These are phyloP conservation scores for Percina caprodes DNA, from an alignment of 2,113 vertebrate species.

Conservation along the genomic window DNA sequence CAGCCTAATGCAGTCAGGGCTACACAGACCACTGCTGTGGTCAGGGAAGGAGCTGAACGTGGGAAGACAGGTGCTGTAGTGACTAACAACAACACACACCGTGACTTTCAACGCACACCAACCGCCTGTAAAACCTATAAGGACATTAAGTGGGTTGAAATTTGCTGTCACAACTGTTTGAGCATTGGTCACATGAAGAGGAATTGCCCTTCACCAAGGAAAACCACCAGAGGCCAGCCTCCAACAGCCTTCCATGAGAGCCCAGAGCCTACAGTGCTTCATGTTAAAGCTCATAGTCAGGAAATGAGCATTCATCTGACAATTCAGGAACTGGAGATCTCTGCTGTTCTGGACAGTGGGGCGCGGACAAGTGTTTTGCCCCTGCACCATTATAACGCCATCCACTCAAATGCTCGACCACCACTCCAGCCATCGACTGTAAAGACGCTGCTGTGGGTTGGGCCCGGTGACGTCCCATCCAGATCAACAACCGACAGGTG, in stretches of 20 bases:
- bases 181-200: conserved; percentile 23
- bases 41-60: background rate
- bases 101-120: too few species aligned
- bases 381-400: background rate
- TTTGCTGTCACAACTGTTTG: conserved; percentile 45
- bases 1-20: background rate
- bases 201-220: conserved; percentile 21
- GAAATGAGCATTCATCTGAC: conserved; percentile 42
- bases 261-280: background rate
- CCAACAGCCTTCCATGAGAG: background rate
- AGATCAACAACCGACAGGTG: background rate
- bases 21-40: background rate
- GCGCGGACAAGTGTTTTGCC: conserved; percentile 27
- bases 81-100: too few species aligned
- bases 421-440: conserved; percentile 1
- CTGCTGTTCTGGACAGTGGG: too few species aligned
- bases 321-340: conserved; percentile 10
- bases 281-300: background rate
- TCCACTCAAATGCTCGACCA: conserved; percentile 8
- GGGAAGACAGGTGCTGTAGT: background rate
- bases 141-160: conserved; percentile 15
- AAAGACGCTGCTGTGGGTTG: background rate
- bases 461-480: background rate
- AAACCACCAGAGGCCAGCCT: background rate
- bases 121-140: background rate